Evolutionary conservation across 1,140 invertebrate genomes (phyloP).

Genomic region (Whitmania pigra): DNA sequence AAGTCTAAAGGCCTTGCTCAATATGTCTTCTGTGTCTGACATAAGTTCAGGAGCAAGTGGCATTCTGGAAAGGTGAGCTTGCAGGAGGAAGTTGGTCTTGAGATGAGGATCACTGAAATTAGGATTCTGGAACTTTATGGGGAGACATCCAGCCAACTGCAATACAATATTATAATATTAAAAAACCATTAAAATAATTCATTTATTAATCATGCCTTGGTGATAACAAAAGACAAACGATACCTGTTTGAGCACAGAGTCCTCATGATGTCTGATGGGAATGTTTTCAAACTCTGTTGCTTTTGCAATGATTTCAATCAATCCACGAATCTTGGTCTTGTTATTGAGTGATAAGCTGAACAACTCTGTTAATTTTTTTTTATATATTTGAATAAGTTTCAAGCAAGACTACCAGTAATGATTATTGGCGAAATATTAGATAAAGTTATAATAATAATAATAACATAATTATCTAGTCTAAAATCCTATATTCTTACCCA

Average conservation of each 20-base stretch:
- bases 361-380: constrained; percentile 66
- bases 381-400: not conserved
- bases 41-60: constrained; percentile 83
- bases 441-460: not conserved
- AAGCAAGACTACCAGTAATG: not conserved
- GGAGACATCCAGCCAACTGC: constrained; percentile 61
- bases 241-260: constrained; percentile 61
- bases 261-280: constrained; percentile 86
- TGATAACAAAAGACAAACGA: constrained; percentile 1
- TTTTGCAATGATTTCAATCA: constrained; percentile 93
- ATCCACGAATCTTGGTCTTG: constrained; percentile 90
- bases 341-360: constrained; percentile 90
- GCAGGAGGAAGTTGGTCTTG: constrained; percentile 87
- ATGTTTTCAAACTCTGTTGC: constrained; percentile 92
- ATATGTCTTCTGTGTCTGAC: constrained; percentile 81
- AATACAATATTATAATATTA: constrained; percentile 30
- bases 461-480: not conserved
- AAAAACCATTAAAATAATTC: constrained; percentile 3
- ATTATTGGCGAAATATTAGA: not conserved
- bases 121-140: constrained; percentile 59
- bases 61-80: constrained; percentile 80
- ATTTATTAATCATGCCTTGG: not conserved
- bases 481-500: constrained; percentile 51
- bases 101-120: constrained; percentile 91
- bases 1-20: constrained; percentile 60